A percentile compares a stretch with the other conserved stretches of the same genome.
phyloP scores from a whole-genome alignment of 2,888 invertebrate genomes.

The Timandra comae region DNA sequence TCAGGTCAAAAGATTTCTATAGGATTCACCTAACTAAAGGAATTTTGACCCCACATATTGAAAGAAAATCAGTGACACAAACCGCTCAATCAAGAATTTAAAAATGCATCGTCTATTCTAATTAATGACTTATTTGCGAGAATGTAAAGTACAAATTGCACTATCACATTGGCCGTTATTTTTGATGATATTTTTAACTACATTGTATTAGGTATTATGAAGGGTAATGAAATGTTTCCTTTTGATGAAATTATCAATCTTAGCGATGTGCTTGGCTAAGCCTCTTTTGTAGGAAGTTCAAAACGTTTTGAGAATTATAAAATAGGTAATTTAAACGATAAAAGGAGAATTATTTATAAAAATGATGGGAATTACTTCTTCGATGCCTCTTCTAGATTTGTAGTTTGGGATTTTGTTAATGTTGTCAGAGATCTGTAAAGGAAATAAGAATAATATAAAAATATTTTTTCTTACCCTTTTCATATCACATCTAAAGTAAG shows the following conservation, averaged over 20 bases:
- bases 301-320: constrained; percentile 6
- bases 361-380: constrained; percentile 46
- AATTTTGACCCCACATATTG: no score
- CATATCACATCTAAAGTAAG: no score
- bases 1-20: no score
- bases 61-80: constrained; percentile 9
- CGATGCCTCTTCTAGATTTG: constrained; percentile 50
- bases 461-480: no score
- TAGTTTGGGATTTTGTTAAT: constrained; percentile 61
- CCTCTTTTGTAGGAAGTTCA: constrained; percentile 23
- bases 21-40: no score
- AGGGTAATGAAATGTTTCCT: background rate
- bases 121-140: constrained; percentile 25
- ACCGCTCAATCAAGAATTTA: constrained; percentile 6
- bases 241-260: background rate
- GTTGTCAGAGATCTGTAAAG: constrained; percentile 65
- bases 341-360: constrained; percentile 11
- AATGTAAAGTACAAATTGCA: constrained; percentile 23
- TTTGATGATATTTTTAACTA: constrained; percentile 22
- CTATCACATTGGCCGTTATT: constrained; percentile 29
- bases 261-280: constrained; percentile 21
- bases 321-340: constrained; percentile 20
- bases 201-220: constrained; percentile 1
- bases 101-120: constrained; percentile 14
- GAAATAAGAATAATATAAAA: no score